phyloP scores from a whole-genome alignment of 2,797 vertebrate species.

The Gymnodraco acuticeps region DNA sequence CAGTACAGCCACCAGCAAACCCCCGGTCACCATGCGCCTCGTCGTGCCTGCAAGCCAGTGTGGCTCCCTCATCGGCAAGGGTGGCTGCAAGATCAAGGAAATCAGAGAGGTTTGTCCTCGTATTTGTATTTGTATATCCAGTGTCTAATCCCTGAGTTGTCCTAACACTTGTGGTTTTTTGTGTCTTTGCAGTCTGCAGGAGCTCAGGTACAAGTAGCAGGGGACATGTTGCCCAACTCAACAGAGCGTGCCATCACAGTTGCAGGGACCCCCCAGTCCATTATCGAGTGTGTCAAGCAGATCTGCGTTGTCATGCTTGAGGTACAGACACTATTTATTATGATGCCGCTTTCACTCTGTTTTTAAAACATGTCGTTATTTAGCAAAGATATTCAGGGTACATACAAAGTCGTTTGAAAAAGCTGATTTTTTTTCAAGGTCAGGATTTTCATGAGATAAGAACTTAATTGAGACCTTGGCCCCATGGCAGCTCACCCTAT shows the following conservation, averaged over 20 bases:
- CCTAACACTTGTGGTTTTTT: neutral
- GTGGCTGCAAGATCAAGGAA: conserved; percentile 97
- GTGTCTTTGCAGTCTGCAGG: conserved; percentile 88
- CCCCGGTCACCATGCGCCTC: conserved; percentile 93
- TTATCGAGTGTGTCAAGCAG: conserved; percentile 98
- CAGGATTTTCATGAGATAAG: no score
- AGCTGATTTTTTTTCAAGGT: no score
- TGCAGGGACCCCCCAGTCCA: conserved; percentile 95
- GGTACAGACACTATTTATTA: conserved; percentile 71
- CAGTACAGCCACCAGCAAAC: conserved; percentile 95
- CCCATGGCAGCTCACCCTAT: no score
- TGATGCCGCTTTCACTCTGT: no score
- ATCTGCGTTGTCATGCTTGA: conserved; percentile 97
- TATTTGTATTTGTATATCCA: neutral
- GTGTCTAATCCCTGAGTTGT: neutral
- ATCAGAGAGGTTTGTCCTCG: conserved; percentile 89
- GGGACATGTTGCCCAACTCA: conserved; percentile 96
- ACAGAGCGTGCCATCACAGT: conserved; percentile 96
- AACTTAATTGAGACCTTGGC: no score
- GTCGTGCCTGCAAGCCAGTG: conserved; percentile 96
- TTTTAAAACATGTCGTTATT: no score
- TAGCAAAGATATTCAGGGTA: no score
- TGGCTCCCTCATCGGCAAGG: conserved; percentile 95
- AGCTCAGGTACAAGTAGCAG: conserved; percentile 96
- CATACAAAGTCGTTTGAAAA: no score